Conservation (phyloP, 2,797 vertebrate species). For the Acrossocheilus fasciatus region DNA sequence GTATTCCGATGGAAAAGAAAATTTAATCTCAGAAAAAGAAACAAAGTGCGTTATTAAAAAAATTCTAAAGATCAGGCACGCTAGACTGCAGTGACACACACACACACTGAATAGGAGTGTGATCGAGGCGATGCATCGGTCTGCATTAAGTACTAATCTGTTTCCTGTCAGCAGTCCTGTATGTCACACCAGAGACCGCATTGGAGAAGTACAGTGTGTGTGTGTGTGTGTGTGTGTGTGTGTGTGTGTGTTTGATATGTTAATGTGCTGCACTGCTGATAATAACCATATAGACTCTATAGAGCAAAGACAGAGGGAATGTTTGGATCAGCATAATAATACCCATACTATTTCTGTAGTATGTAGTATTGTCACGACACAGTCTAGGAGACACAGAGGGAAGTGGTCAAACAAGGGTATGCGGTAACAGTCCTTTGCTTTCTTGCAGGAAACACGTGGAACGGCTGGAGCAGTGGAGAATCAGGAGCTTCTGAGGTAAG, state of each 20-base stretch:
- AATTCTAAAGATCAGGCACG: conserved; percentile 10
- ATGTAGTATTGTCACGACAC: background rate
- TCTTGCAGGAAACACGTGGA: no score
- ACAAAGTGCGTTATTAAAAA: conserved; percentile 66
- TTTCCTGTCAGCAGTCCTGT: conserved; percentile 26
- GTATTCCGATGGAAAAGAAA: conserved; percentile 72
- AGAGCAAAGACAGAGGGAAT: background rate
- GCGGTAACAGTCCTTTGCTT: no score
- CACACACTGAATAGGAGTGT: background rate
- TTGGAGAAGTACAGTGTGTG: background rate
- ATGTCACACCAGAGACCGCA: background rate
- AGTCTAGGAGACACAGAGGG: no score
- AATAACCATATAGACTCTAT: conserved; percentile 4
- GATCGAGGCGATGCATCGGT: conserved; percentile 22
- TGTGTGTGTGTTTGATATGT: conserved; percentile 26
- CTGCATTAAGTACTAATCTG: conserved; percentile 41
- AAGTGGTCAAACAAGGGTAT: no score
- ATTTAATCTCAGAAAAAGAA: conserved; percentile 66
- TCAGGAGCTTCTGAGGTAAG: no score
- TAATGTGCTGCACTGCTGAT: conserved; percentile 12
- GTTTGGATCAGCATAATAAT: background rate
- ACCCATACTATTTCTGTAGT: background rate
- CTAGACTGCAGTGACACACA: background rate
- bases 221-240: conserved; percentile 41
- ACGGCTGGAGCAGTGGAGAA: no score